Evolutionary conservation across 2,888 invertebrate genomes (phyloP).

Genomic region (Clistopyga incitator): DNA sequence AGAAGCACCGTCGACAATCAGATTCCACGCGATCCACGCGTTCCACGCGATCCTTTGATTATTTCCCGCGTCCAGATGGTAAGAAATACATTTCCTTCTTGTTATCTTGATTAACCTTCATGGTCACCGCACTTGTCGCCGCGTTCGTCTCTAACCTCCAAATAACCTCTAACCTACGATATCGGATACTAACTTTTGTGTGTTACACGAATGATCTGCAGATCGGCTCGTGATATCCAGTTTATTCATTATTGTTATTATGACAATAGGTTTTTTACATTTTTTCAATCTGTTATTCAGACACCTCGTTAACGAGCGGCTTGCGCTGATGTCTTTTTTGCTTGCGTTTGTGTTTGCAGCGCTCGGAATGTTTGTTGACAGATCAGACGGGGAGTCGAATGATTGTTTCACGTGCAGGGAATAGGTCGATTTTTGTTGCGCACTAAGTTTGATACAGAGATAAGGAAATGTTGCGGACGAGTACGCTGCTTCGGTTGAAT

Average conservation of each 20-base stretch:
- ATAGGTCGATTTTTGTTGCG: no score
- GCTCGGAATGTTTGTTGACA: no score
- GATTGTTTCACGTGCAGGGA: no score
- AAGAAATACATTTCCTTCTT: conserved; percentile 64
- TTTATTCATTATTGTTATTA: not conserved
- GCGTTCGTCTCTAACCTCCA: conserved; percentile 15
- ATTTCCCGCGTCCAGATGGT: conserved; percentile 86
- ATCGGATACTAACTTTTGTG: not conserved
- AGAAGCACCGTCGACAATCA: conserved; percentile 41
- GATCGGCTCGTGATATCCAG: not conserved
- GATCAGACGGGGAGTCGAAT: no score
- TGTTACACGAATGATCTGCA: not conserved
- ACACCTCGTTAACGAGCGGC: no score
- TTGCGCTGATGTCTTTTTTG: no score
- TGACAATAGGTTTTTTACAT: not conserved
- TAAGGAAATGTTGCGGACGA: no score
- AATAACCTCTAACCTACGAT: not conserved
- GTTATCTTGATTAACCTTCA: conserved; percentile 2
- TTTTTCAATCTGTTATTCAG: not conserved
- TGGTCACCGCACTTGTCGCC: conserved; percentile 12
- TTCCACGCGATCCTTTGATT: conserved; percentile 83
- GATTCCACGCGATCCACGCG: conserved; percentile 63
- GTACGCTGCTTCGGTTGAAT: no score
- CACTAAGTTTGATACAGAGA: no score
- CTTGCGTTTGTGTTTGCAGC: no score